Evolutionary conservation across 2,888 invertebrate species (phyloP).

Genomic region (Nephrotoma appendiculata): DNA sequence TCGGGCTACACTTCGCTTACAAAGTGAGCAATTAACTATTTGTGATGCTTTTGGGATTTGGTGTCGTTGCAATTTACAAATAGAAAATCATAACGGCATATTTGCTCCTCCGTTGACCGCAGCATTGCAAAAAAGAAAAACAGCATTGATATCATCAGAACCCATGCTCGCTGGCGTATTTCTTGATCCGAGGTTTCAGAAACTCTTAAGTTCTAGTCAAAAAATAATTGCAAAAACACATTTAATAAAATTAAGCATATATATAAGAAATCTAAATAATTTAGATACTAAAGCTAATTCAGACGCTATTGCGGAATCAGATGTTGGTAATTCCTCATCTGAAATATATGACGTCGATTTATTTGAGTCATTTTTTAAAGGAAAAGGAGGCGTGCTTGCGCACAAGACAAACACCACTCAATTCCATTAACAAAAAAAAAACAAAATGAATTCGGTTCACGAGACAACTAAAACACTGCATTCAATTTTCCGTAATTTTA

Average conservation of each 20-base stretch:
- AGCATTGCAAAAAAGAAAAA: background rate
- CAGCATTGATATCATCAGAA: background rate
- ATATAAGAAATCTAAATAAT: background rate
- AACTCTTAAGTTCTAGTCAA: no score
- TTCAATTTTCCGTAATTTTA: no score
- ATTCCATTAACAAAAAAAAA: no score
- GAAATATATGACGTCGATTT: background rate
- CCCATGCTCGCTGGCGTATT: background rate
- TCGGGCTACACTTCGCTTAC: background rate
- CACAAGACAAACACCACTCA: no score
- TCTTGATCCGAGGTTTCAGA: background rate
- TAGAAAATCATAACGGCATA: background rate
- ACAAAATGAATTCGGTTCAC: no score
- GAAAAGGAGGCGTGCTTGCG: background rate
- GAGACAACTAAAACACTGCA: background rate
- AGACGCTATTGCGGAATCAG: background rate
- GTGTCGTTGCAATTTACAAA: background rate
- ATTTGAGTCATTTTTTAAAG: constrained; percentile 2
- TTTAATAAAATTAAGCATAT: no score
- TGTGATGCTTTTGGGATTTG: background rate
- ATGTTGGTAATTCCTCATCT: background rate
- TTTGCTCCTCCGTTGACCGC: background rate
- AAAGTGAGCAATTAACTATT: background rate
- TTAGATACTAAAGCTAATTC: background rate
- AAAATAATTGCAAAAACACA: no score